Percentiles rank a stretch among this genome's conserved stretches.
Conservation (phyloP, 2,113 vertebrate genomes). For the Kryptolebias marmoratus region DNA sequence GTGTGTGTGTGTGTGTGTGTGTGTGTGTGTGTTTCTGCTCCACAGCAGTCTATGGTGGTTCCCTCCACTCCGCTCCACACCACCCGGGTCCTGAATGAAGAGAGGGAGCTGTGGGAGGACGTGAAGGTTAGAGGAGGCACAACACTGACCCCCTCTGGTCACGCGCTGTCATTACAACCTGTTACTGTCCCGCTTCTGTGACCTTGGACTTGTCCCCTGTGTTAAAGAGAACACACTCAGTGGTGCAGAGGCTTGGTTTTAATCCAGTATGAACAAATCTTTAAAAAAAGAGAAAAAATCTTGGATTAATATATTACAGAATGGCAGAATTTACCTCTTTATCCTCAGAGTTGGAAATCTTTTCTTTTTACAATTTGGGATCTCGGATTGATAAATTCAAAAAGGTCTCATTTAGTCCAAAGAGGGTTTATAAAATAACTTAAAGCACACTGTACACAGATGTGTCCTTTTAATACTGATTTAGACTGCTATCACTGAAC, state of each 20-base stretch:
- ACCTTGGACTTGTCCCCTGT: background rate
- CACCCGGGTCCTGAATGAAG: slow-evolving; percentile 92
- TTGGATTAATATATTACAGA: background rate
- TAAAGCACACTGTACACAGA: background rate
- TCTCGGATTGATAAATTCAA: background rate
- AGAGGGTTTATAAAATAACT: background rate
- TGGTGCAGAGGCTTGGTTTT: background rate
- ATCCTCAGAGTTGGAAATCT: background rate
- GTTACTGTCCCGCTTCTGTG: background rate
- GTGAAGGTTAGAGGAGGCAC: slow-evolving; percentile 88
- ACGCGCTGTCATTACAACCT: slow-evolving; percentile 35
- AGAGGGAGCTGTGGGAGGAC: slow-evolving; percentile 97
- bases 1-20: slow-evolving; percentile 10
- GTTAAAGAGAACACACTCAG: background rate
- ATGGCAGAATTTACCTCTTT: background rate
- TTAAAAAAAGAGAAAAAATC: background rate
- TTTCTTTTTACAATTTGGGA: background rate
- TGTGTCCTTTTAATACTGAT: background rate
- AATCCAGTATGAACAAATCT: background rate
- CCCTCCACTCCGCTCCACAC: slow-evolving; percentile 96
- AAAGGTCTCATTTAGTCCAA: background rate
- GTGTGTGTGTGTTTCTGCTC: slow-evolving; percentile 18
- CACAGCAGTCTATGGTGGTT: slow-evolving; percentile 91
- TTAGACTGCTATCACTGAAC: background rate
- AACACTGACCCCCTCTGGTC: slow-evolving; percentile 60